Conservation (phyloP, 2,888 invertebrate species). For the Melanostoma mellinum region DNA sequence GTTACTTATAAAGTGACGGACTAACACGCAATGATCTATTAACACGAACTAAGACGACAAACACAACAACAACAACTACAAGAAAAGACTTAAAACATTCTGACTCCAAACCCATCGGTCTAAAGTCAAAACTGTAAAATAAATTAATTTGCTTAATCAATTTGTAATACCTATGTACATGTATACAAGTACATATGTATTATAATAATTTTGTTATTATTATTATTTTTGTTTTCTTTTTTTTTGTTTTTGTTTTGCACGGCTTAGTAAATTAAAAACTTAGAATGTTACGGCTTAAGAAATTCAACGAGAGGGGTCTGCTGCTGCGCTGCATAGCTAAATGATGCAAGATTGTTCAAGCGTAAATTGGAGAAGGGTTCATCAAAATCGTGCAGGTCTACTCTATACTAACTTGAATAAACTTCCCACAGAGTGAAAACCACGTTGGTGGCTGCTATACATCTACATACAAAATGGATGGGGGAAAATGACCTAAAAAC, state of each 20-base stretch:
- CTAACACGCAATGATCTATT: slow-evolving; percentile 47
- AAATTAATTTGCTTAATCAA: slow-evolving; percentile 12
- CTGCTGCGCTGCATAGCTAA: slow-evolving; percentile 21
- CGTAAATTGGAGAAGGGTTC: slow-evolving; percentile 68
- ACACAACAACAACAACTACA: not conserved
- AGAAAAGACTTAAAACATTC: too few relatives aligned
- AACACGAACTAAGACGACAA: slow-evolving; percentile 5
- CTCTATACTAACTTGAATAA: slow-evolving; percentile 44
- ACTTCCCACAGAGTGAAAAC: slow-evolving; percentile 66
- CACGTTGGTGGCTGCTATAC: slow-evolving; percentile 27
- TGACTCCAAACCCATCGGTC: too few relatives aligned
- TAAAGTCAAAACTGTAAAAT: not conserved
- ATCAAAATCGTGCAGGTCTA: slow-evolving; percentile 58
- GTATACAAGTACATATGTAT: too few relatives aligned
- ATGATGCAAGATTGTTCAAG: slow-evolving; percentile 58
- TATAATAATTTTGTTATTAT: too few relatives aligned
- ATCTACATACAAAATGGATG: slow-evolving; percentile 28
- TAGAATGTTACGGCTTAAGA: slow-evolving; percentile 1
- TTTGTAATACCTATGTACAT: slow-evolving; percentile 7
- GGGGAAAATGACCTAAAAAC: slow-evolving; percentile 72
- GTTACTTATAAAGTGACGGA: slow-evolving; percentile 51
- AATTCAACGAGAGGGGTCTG: slow-evolving; percentile 29
- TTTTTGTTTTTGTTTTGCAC: not conserved
- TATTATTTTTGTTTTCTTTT: not conserved
- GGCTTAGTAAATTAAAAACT: not conserved